Evolutionary conservation across 1,140 invertebrate genomes (phyloP).

Genomic region (Armadillidium nasatum): DNA sequence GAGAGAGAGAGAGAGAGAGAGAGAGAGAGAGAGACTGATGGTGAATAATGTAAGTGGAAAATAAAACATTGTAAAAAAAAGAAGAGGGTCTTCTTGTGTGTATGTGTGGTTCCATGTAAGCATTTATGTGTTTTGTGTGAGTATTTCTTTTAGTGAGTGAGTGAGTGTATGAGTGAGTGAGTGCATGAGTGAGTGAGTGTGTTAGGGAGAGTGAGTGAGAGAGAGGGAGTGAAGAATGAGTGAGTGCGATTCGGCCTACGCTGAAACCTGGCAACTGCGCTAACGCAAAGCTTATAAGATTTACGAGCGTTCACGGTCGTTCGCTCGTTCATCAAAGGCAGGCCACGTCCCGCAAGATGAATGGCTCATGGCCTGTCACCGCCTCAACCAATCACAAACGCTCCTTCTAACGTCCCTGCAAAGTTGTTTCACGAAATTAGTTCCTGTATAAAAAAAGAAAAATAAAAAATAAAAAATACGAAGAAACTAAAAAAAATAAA

Average conservation of each 20-base stretch:
- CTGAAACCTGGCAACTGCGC: background rate
- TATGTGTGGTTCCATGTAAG: no score
- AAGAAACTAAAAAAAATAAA: no score
- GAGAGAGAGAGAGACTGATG: background rate
- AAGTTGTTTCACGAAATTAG: slow-evolving; percentile 11
- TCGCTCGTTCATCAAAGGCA: slow-evolving; percentile 32
- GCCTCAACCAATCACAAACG: slow-evolving; percentile 23
- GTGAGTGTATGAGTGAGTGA: no score
- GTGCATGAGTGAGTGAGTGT: no score
- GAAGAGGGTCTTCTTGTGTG: no score
- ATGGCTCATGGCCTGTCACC: slow-evolving; percentile 25
- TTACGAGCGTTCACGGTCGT: slow-evolving; percentile 30
- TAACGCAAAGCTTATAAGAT: slow-evolving; percentile 20
- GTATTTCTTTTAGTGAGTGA: no score
- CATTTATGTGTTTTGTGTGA: no score
- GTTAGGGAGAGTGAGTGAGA: background rate
- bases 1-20: background rate
- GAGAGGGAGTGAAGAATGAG: background rate
- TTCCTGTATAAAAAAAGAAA: background rate
- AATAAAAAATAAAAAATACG: background rate
- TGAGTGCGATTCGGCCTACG: background rate
- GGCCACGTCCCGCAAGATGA: slow-evolving; percentile 32
- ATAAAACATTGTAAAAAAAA: no score
- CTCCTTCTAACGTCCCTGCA: slow-evolving; percentile 18
- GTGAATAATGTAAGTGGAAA: background rate